Conservation (phyloP, 2,888 invertebrate genomes). For the Bhutanitis thaidina region DNA sequence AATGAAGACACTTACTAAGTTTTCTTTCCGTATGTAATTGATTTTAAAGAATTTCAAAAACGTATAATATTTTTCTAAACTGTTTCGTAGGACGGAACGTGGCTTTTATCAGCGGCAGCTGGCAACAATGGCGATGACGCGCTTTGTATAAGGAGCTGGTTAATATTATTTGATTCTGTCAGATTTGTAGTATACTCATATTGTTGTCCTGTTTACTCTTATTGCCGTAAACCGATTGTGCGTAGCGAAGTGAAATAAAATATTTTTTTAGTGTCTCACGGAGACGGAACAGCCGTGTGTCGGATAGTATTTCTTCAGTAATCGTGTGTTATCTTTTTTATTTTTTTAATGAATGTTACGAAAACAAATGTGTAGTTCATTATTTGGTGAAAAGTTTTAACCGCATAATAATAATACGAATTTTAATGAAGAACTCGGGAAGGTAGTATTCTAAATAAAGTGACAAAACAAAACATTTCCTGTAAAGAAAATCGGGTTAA, state of each 20-base stretch:
- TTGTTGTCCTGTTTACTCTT: background rate
- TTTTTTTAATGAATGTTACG: conserved; percentile 22
- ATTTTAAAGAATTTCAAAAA: too few relatives aligned
- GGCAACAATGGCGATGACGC: conserved; percentile 12
- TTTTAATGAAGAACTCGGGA: background rate
- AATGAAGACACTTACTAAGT: too few relatives aligned
- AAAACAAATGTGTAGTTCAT: conserved; percentile 5
- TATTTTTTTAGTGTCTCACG: conserved; percentile 45
- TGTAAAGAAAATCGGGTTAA: conserved; percentile 2
- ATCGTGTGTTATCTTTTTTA: conserved; percentile 45
- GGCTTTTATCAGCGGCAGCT: background rate
- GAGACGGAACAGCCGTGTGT: conserved; percentile 52
- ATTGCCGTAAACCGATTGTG: background rate
- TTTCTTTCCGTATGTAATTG: too few relatives aligned
- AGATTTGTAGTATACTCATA: background rate
- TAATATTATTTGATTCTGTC: background rate
- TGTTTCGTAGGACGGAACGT: conserved; percentile 4
- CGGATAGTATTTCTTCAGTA: conserved; percentile 48
- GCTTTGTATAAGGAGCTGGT: background rate
- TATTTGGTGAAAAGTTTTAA: conserved; percentile 7
- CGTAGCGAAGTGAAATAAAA: conserved; percentile 32
- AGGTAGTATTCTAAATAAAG: background rate
- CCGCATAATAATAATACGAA: background rate
- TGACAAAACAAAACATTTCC: conserved; percentile 16
- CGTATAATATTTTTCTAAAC: too few relatives aligned